Percentiles rank a stretch among this genome's conserved stretches.
phyloP scores from a whole-genome alignment of 2,113 vertebrate genomes.

The Ailurus styani region DNA sequence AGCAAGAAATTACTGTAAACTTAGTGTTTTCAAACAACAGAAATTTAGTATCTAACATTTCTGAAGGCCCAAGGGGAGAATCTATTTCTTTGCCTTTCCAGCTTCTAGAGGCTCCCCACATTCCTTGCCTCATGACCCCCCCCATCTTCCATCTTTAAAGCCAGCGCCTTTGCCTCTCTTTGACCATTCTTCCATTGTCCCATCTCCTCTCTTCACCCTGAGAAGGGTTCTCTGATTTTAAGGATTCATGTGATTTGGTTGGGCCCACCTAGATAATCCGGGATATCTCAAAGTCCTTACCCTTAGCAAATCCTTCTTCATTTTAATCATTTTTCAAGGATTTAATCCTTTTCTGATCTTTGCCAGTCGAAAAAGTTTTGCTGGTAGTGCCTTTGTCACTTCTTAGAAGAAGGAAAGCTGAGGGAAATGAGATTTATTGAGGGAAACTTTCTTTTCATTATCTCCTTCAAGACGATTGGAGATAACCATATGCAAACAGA shows the following conservation, averaged over 20 bases:
- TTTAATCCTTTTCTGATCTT: background rate
- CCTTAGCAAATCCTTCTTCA: background rate
- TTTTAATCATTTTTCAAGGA: background rate
- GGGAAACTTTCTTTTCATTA: background rate
- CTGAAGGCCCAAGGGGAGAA: background rate
- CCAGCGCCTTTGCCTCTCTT: too few species aligned
- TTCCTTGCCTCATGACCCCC: background rate
- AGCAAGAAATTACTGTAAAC: background rate
- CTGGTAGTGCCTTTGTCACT: background rate
- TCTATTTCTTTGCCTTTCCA: background rate
- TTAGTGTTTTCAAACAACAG: background rate
- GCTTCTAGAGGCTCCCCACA: background rate
- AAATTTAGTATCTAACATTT: background rate
- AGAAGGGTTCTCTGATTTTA: background rate
- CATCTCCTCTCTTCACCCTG: background rate
- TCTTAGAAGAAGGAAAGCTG: background rate
- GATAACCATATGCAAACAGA: background rate
- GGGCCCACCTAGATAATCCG: background rate
- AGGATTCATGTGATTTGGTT: background rate
- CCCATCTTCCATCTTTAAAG: background rate
- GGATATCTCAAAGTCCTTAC: background rate
- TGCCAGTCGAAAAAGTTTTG: background rate
- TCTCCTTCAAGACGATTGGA: background rate
- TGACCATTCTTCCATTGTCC: background rate
- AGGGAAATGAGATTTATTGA: background rate